phyloP scores from a whole-genome alignment of 1,140 invertebrate genomes.

The Drosophila sp. region DNA sequence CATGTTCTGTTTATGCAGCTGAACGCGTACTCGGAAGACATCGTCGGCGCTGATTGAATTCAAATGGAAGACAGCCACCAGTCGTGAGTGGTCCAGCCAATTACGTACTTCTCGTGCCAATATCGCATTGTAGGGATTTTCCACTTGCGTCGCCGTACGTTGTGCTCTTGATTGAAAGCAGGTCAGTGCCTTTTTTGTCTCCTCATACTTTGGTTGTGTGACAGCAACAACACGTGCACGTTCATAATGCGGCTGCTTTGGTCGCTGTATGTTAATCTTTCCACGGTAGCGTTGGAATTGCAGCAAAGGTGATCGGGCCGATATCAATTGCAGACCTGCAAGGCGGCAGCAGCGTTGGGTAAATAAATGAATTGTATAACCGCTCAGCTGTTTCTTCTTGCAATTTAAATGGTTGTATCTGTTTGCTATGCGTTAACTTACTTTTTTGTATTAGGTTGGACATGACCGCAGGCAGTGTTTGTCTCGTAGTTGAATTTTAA shows the following conservation, averaged over 20 bases:
- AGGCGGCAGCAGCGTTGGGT: background rate
- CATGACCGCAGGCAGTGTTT: conserved; percentile 1
- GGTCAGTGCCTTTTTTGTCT: conserved; percentile 47
- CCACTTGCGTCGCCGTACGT: conserved; percentile 63
- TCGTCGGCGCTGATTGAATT: conserved; percentile 88
- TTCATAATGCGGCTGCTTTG: conserved; percentile 88
- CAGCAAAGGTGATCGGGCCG: conserved; percentile 83
- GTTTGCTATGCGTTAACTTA: background rate
- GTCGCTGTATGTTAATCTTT: conserved; percentile 91
- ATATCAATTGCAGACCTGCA: conserved; percentile 71
- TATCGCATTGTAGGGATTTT: conserved; percentile 89
- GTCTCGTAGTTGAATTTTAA: background rate
- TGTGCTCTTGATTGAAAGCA: conserved; percentile 62
- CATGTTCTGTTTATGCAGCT: conserved; percentile 88
- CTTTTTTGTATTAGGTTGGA: conserved; percentile 39
- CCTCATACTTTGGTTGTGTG: conserved; percentile 85
- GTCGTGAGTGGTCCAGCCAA: conserved; percentile 89
- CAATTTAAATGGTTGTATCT: background rate
- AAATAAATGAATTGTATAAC: conserved; percentile 54
- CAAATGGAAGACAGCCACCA: conserved; percentile 89
- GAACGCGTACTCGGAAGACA: conserved; percentile 87
- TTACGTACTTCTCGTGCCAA: conserved; percentile 89
- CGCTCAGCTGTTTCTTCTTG: conserved; percentile 8
- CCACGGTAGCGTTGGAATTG: conserved; percentile 88
- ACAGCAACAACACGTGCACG: conserved; percentile 87